Percentiles rank a stretch among this genome's conserved stretches.
Evolutionary conservation across 92 coral and sea anemone species (phyloP).

Genomic region (Parazoanthus darwini): DNA sequence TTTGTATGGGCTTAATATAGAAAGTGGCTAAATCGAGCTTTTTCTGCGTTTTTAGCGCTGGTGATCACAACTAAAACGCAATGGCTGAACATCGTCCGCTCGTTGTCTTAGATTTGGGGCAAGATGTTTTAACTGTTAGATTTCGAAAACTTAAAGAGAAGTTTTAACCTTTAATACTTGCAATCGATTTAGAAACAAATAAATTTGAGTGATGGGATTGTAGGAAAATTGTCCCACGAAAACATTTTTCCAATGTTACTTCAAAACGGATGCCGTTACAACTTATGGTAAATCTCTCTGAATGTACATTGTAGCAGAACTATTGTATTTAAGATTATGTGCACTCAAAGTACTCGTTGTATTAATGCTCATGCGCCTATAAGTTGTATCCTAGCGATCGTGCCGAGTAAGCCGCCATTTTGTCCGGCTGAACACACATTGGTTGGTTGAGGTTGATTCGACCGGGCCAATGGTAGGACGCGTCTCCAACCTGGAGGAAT

Average conservation of each 20-base stretch:
- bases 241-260: constrained; percentile 34
- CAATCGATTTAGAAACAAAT: background rate
- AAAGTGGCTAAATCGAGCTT: background rate
- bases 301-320: constrained; percentile 5
- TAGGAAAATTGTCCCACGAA: background rate
- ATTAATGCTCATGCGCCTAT: constrained; percentile 4
- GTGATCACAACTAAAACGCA: background rate
- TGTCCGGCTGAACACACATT: constrained; percentile 41
- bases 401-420: constrained; percentile 40
- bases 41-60: background rate
- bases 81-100: background rate
- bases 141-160: too few species aligned
- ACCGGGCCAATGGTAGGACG: constrained; percentile 38
- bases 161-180: background rate
- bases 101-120: background rate
- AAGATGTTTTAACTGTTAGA: background rate
- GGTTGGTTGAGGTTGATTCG: constrained; percentile 41
- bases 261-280: constrained; percentile 30
- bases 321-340: constrained; percentile 14
- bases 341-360: background rate
- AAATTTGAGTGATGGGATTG: background rate
- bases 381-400: constrained; percentile 41
- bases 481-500: constrained; percentile 27
- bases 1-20: too few species aligned
- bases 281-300: background rate